Evolutionary conservation across 2,888 invertebrate species (phyloP).

Genomic region (Sarcophaga variegata): DNA sequence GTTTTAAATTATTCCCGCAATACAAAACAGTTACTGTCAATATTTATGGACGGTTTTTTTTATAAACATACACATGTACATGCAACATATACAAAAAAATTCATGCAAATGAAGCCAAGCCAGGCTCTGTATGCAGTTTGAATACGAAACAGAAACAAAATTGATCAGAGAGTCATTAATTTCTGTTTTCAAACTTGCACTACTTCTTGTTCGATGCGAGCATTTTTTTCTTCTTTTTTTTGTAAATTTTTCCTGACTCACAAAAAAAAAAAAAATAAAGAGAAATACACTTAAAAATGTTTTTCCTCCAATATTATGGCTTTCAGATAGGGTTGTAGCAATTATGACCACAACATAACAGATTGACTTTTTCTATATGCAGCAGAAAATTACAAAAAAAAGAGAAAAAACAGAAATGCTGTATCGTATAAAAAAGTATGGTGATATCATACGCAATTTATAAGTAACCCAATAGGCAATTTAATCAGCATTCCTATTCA

Average conservation of each 20-base stretch:
- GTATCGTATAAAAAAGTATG: neutral
- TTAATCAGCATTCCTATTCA: neutral
- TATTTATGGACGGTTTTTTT: conserved; percentile 30
- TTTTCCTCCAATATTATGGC: conserved; percentile 43
- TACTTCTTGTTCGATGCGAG: conserved; percentile 40
- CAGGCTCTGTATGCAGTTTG: neutral
- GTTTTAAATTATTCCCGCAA: conserved; percentile 53
- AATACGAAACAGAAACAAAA: conserved; percentile 5
- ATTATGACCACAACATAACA: conserved; percentile 65
- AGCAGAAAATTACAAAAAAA: neutral
- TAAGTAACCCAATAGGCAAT: neutral
- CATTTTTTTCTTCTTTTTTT: neutral
- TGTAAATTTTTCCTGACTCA: conserved; percentile 14
- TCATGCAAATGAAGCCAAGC: conserved; percentile 57
- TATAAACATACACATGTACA: neutral
- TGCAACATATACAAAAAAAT: conserved; percentile 18
- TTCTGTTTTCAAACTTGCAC: conserved; percentile 47
- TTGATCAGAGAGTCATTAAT: conserved; percentile 47
- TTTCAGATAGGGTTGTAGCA: conserved; percentile 57
- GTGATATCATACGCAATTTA: neutral
- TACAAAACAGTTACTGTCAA: conserved; percentile 62
- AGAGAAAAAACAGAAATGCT: neutral
- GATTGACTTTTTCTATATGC: conserved; percentile 61
- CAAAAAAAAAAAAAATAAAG: neutral
- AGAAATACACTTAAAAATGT: conserved; percentile 32